Evolutionary conservation across 2,888 invertebrate species (phyloP).

Genomic region (Phrixothrix hirtus): DNA sequence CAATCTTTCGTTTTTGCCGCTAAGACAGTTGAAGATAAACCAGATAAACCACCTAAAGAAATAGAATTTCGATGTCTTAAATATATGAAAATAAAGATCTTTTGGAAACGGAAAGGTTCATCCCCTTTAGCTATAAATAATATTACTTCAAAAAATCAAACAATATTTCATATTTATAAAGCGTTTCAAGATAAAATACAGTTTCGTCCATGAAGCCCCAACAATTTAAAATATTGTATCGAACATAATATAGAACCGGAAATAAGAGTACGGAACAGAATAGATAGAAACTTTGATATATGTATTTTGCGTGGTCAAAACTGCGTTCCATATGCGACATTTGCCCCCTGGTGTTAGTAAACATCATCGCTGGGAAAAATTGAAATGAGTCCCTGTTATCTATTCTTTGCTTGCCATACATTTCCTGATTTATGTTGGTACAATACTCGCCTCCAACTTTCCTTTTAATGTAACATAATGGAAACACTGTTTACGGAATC

Average conservation of each 20-base stretch:
- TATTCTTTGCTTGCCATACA: neutral
- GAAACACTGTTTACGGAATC: no score
- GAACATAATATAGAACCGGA: slow-evolving; percentile 29
- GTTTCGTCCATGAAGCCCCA: slow-evolving; percentile 24
- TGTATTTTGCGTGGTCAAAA: slow-evolving; percentile 33
- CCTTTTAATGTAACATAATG: no score
- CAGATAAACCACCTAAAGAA: no score
- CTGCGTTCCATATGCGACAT: slow-evolving; percentile 34
- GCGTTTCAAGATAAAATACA: slow-evolving; percentile 25
- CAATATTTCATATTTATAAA: slow-evolving; percentile 33
- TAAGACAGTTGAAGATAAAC: no score
- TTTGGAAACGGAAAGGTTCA: slow-evolving; percentile 11
- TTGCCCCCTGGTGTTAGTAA: slow-evolving; percentile 32
- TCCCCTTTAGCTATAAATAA: slow-evolving; percentile 26
- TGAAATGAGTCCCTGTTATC: slow-evolving; percentile 18
- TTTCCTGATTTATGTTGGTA: neutral
- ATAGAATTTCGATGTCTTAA: neutral
- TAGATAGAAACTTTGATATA: slow-evolving; percentile 25
- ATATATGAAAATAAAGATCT: neutral
- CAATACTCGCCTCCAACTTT: neutral
- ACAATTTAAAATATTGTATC: slow-evolving; percentile 29
- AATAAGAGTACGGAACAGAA: slow-evolving; percentile 19
- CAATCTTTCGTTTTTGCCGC: no score
- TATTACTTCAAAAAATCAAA: slow-evolving; percentile 33
- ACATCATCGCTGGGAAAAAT: slow-evolving; percentile 30